Evolutionary conservation across 2,113 vertebrate genomes (phyloP).

Genomic region (Takifugu bimaculatus): DNA sequence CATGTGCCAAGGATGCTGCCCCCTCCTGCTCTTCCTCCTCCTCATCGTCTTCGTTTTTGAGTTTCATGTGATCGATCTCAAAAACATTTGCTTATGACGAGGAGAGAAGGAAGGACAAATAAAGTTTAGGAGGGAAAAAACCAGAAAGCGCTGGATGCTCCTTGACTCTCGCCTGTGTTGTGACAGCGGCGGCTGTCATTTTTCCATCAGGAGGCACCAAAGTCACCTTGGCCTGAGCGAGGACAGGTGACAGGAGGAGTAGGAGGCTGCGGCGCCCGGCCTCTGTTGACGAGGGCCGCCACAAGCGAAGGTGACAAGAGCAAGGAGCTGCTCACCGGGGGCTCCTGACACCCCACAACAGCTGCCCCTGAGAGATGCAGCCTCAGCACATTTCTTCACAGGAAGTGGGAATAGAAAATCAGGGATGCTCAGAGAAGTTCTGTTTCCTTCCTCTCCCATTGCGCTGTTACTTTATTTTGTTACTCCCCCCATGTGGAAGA

Average conservation of each 20-base stretch:
- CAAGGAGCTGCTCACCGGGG: slow-evolving; percentile 60
- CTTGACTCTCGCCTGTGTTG: slow-evolving; percentile 39
- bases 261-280: slow-evolving; percentile 55
- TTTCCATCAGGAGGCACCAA: slow-evolving; percentile 68
- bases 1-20: no score
- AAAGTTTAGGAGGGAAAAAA: slow-evolving; percentile 38
- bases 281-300: slow-evolving; percentile 55
- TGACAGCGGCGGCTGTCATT: slow-evolving; percentile 66
- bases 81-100: not conserved
- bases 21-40: no score
- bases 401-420: slow-evolving; percentile 52
- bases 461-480: slow-evolving; percentile 47
- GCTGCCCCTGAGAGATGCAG: slow-evolving; percentile 60
- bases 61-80: no score
- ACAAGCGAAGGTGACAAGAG: slow-evolving; percentile 72
- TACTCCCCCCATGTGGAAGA: slow-evolving; percentile 44
- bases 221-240: slow-evolving; percentile 73
- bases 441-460: slow-evolving; percentile 31
- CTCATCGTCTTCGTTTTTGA: no score
- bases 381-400: slow-evolving; percentile 65
- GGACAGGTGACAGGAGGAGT: slow-evolving; percentile 74
- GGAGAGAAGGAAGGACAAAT: slow-evolving; percentile 12
- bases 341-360: slow-evolving; percentile 54
- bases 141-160: slow-evolving; percentile 33
- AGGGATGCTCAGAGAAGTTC: slow-evolving; percentile 39